Conservation (phyloP, 92 coral and sea anemone species). For the Blastomussa wellsi region DNA sequence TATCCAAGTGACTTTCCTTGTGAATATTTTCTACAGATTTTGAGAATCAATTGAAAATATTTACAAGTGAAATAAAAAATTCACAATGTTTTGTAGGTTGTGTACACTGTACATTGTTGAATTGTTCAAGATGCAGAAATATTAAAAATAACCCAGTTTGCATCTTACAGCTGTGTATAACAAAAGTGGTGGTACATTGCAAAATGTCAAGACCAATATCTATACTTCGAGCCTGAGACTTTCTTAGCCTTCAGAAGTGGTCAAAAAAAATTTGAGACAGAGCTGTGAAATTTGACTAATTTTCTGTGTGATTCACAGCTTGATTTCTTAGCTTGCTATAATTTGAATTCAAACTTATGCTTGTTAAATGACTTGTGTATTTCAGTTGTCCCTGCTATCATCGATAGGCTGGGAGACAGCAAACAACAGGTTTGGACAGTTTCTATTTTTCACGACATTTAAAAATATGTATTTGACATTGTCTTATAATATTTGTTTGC, state of each 20-base stretch:
- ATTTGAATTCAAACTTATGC: not conserved
- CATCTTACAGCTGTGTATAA: too few species aligned
- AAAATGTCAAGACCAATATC: too few species aligned
- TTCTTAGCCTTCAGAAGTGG: too few species aligned
- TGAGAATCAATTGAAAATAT: not conserved
- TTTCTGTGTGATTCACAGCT: too few species aligned
- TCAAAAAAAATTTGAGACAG: too few species aligned
- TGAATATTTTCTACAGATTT: not conserved
- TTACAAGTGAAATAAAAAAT: not conserved
- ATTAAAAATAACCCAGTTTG: not conserved
- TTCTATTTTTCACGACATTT: too few species aligned
- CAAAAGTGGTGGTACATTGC: too few species aligned
- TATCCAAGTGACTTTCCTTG: not conserved
- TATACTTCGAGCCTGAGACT: too few species aligned
- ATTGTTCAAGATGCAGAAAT: not conserved
- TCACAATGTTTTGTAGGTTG: too few species aligned
- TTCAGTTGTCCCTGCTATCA: slow-evolving; percentile 86
- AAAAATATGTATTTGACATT: not conserved
- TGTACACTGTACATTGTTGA: not conserved
- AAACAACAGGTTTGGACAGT: slow-evolving; percentile 76
- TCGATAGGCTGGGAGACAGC: slow-evolving; percentile 98
- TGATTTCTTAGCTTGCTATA: not conserved
- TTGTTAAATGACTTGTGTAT: not conserved
- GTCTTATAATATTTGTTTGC: not conserved
- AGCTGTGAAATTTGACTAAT: too few species aligned